These are phyloP conservation scores for Centrocercus urophasianus DNA, from an alignment of 2,113 vertebrate species.

Conservation along the genomic window DNA sequence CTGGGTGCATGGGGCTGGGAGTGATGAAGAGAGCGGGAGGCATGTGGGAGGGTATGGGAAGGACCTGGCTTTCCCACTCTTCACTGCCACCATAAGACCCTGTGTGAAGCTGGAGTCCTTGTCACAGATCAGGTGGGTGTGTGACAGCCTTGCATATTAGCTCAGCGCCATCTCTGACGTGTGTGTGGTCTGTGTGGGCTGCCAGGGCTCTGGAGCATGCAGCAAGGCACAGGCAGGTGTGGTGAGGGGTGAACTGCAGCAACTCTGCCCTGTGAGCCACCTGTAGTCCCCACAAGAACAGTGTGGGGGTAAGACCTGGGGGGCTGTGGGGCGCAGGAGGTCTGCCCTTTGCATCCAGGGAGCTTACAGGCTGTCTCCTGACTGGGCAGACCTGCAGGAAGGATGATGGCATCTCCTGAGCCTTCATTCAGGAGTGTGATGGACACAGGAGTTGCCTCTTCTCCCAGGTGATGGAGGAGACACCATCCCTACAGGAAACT, in stretches of 20 bases:
- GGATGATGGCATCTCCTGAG: neutral
- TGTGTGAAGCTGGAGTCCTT: neutral
- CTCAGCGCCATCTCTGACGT: neutral
- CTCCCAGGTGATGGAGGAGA: neutral
- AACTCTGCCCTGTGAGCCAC: rapidly evolving
- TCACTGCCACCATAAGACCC: neutral
- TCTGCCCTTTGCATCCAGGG: neutral
- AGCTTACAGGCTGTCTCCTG: neutral
- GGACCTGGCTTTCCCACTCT: neutral
- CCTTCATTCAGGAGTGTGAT: rapidly evolving
- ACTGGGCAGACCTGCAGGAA: neutral
- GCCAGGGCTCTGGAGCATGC: neutral
- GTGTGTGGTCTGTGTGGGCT: neutral
- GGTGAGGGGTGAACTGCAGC: neutral
- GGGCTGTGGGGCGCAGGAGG: rapidly evolving
- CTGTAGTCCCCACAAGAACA: neutral
- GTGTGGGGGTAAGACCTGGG: neutral
- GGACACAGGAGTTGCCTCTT: rapidly evolving
- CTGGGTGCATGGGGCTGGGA: neutral
- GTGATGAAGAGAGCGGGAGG: neutral
- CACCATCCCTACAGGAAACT: neutral
- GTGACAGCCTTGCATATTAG: neutral
- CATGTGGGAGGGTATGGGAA: neutral
- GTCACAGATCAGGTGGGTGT: neutral
- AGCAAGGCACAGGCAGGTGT: neutral